A percentile compares a stretch with the other conserved stretches of the same genome.
phyloP scores from a whole-genome alignment of 2,113 vertebrate species.

The Dipodomys stephensi region DNA sequence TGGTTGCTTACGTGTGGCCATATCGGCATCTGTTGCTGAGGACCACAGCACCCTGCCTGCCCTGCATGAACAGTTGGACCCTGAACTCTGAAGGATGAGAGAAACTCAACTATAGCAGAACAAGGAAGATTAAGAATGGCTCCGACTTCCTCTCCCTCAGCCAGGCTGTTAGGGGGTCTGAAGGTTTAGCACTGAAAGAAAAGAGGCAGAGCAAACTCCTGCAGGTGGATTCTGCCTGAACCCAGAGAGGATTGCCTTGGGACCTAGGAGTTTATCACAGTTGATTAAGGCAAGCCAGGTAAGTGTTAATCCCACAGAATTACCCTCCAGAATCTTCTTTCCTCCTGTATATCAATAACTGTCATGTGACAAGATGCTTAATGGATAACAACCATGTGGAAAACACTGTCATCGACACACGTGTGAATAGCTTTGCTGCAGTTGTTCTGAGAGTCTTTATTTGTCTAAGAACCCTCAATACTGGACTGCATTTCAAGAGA shows the following conservation, averaged over 20 bases:
- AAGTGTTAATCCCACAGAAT: background rate
- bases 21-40: background rate
- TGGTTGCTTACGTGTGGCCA: background rate
- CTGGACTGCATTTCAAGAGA: slow-evolving; percentile 26
- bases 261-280: background rate
- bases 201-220: background rate
- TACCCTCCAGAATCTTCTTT: background rate
- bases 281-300: slow-evolving; percentile 33
- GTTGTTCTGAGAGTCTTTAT: slow-evolving; percentile 30
- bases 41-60: background rate
- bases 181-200: background rate
- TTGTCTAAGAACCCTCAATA: slow-evolving; percentile 2
- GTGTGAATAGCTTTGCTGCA: background rate
- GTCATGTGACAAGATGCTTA: background rate
- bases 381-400: background rate
- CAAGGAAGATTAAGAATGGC: background rate
- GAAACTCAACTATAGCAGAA: background rate
- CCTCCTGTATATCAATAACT: background rate
- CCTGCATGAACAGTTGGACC: background rate
- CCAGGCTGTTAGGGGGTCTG: background rate
- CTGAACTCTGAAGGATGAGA: slow-evolving; percentile 30
- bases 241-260: slow-evolving; percentile 14
- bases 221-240: background rate
- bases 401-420: slow-evolving; percentile 28
- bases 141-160: background rate